Evolutionary conservation across 2,113 vertebrate species (phyloP), one percentile per base, ranked within the genome.

Genomic region (Rattus rattus): DNA sequence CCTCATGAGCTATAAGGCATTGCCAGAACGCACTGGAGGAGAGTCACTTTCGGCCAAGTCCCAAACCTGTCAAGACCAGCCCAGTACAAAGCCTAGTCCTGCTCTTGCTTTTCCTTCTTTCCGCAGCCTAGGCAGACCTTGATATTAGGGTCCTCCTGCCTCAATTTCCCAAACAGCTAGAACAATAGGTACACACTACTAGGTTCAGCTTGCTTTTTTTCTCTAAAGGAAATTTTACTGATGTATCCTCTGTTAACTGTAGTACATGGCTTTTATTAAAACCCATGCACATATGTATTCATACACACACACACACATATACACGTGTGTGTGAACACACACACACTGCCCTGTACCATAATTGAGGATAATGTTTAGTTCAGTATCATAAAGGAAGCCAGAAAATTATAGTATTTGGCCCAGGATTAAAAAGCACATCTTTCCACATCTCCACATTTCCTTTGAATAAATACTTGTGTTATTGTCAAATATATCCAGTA

Each of bases 251-350:
- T 10, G 13, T 5, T 91, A 36, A 69, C 11, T 4, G n/a, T 12
- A 75, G 30, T 47, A 54, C 76, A 20, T 88, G 22, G 59, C 76
- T 94, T 94, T 89, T 63, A 92, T 73, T 54, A 96, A 96, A 86
- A 84, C 22, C 47, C n/a, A 67, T 14, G 65, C 7, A 89, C 5
- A 30, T 7, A 10, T 36, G 63, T 5, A 56, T 5, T 65, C 14
- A 85, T 39, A 92, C 19, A 92, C 8, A 43, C 43, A 43, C 43
- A 43, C 43, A 43, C 43, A 77, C 13, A 9, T 65, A 77, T 65
- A 24, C 10, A n/a, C n/a, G n/a, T n/a, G n/a, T n/a, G n/a, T n/a
- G n/a, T n/a, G n/a, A n/a, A n/a, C 13, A 9, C 72, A 77, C 72
- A 24, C 10, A n/a, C 47, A 22, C 33, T 87, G 49, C 26, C 22